A percentile compares a stretch with the other conserved stretches of the same genome.
Conservation (phyloP, 2,888 invertebrate genomes). For the Steromphala cineraria region DNA sequence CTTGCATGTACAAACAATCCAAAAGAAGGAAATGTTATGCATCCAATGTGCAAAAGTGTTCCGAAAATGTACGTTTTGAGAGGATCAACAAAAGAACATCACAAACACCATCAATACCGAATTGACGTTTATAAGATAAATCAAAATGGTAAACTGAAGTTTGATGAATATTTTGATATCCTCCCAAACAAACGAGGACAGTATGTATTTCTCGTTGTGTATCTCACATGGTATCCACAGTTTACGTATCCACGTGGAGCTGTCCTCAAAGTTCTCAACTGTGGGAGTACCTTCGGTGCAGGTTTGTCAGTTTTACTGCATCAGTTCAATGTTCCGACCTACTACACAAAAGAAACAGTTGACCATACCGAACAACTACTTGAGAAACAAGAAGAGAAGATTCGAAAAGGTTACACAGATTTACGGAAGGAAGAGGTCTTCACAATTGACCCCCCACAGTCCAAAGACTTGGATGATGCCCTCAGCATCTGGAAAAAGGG, state of each 20-base stretch:
- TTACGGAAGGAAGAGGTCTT: constrained; percentile 39
- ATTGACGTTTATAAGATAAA: constrained; percentile 43
- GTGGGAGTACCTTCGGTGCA: constrained; percentile 26
- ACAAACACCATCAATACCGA: constrained; percentile 28
- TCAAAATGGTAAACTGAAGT: constrained; percentile 22
- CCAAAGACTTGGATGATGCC: constrained; percentile 54
- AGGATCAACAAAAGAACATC: neutral
- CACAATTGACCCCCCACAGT: constrained; percentile 52
- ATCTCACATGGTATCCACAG: constrained; percentile 42
- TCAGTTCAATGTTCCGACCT: constrained; percentile 28
- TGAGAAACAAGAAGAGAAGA: neutral
- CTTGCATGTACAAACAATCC: constrained; percentile 50
- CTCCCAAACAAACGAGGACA: constrained; percentile 41
- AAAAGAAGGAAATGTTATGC: constrained; percentile 42
- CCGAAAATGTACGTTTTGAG: constrained; percentile 46
- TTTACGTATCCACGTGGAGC: constrained; percentile 51
- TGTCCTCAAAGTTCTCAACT: constrained; percentile 42
- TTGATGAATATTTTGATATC: constrained; percentile 31
- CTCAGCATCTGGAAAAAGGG: constrained; percentile 38
- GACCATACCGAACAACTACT: neutral
- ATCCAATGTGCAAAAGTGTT: constrained; percentile 55
- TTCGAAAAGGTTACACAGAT: constrained; percentile 27
- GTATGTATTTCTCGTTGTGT: constrained; percentile 51
- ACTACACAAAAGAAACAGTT: constrained; percentile 18
- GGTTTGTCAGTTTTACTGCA: constrained; percentile 26